Evolutionary conservation across 2,113 vertebrate genomes (phyloP).

Genomic region (Euleptes europaea): DNA sequence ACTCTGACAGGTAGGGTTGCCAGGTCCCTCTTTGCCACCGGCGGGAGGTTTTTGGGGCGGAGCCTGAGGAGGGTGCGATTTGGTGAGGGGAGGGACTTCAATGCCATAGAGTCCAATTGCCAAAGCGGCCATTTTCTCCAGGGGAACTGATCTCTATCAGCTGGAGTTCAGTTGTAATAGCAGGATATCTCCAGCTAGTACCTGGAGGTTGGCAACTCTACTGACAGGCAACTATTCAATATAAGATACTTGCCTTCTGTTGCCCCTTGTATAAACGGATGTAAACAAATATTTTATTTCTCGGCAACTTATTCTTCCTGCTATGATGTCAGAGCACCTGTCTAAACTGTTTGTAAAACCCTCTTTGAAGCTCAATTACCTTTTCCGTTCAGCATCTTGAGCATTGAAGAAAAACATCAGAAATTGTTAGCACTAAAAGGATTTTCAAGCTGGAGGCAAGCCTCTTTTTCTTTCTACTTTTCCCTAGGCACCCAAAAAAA

Average conservation of each 20-base stretch:
- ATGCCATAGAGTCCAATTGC: too few relatives aligned
- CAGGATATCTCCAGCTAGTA: too few relatives aligned
- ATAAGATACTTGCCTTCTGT: background rate
- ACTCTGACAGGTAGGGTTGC: conserved; percentile 15
- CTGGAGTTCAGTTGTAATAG: too few relatives aligned
- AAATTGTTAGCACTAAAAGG: conserved; percentile 9
- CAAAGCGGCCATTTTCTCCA: too few relatives aligned
- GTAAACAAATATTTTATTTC: conserved; percentile 34
- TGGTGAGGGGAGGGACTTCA: too few relatives aligned
- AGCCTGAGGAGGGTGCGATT: too few relatives aligned
- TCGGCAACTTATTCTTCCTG: conserved; percentile 12
- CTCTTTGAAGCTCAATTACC: conserved; percentile 40
- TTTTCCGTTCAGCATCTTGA: background rate
- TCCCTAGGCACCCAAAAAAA: background rate
- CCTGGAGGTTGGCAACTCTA: too few relatives aligned
- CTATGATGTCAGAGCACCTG: background rate
- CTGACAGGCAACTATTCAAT: too few relatives aligned
- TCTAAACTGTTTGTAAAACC: conserved; percentile 29
- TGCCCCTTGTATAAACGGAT: background rate
- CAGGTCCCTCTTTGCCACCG: too few relatives aligned
- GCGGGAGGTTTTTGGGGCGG: too few relatives aligned
- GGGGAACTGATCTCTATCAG: too few relatives aligned
- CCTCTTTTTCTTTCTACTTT: background rate
- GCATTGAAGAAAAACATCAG: conserved; percentile 24
- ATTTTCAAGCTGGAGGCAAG: conserved; percentile 23